These are phyloP conservation scores for Nothura maculosa DNA, from an alignment of 2,797 vertebrate genomes.

Conservation along the genomic window DNA sequence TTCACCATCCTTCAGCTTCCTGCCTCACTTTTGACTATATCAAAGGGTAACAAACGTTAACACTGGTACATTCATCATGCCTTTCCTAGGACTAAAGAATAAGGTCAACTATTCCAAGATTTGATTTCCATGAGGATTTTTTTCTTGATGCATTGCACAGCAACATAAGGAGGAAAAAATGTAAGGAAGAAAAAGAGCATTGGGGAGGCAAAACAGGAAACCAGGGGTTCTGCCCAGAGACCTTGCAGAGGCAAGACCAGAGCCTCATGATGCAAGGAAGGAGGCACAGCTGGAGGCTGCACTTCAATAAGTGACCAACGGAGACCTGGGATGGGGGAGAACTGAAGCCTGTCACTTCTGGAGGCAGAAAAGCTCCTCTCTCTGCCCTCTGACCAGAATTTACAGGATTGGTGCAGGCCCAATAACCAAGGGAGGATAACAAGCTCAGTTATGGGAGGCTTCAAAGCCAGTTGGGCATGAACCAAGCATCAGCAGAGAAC, in stretches of 20 bases:
- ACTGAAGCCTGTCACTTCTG: background rate
- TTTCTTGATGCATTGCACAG: background rate
- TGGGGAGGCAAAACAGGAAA: background rate
- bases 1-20: background rate
- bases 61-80: accelerated
- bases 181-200: background rate
- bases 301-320: background rate
- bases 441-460: background rate
- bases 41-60: background rate
- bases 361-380: background rate
- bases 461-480: slow-evolving; percentile 14
- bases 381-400: background rate
- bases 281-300: background rate
- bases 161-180: background rate
- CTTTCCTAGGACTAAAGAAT: background rate
- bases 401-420: background rate
- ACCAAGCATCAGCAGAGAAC: background rate
- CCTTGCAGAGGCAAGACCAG: background rate
- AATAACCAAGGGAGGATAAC: background rate
- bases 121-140: background rate
- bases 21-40: background rate
- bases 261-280: background rate
- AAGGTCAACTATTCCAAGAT: background rate
- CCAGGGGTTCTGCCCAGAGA: background rate
- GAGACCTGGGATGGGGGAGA: background rate